These are phyloP conservation scores for Chelon labrosus DNA, from an alignment of 2,797 vertebrate species.

Conservation along the genomic window DNA sequence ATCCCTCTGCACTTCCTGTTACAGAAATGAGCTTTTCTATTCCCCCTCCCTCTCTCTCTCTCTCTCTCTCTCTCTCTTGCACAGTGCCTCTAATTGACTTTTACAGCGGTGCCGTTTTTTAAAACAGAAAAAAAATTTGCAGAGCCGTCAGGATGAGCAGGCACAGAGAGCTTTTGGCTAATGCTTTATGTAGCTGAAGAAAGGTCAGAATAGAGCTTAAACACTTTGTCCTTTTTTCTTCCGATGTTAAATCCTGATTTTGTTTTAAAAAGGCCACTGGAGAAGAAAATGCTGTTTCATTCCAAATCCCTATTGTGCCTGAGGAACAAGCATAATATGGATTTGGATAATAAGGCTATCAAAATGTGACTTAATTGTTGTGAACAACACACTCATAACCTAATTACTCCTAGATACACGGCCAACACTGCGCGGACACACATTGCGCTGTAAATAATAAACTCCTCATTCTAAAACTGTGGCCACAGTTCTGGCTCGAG, in stretches of 20 bases:
- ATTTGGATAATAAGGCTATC: too few relatives aligned
- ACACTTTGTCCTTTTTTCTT: slow-evolving; percentile 7
- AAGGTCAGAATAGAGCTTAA: slow-evolving; percentile 60
- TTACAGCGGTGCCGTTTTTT: slow-evolving; percentile 46
- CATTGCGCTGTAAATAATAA: too few relatives aligned
- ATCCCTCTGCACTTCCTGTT: slow-evolving; percentile 13
- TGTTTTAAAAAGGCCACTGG: slow-evolving; percentile 37
- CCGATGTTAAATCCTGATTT: slow-evolving; percentile 39
- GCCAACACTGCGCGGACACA: too few relatives aligned
- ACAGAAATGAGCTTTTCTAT: slow-evolving; percentile 31
- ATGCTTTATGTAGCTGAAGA: slow-evolving; percentile 55
- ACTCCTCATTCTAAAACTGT: too few relatives aligned
- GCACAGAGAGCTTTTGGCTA: slow-evolving; percentile 33
- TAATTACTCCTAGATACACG: too few relatives aligned
- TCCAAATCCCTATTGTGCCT: not conserved
- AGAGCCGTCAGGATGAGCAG: slow-evolving; percentile 32
- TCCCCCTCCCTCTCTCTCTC: slow-evolving; percentile 26
- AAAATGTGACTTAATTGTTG: not conserved
- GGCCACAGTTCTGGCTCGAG: not conserved
- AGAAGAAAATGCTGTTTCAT: slow-evolving; percentile 21
- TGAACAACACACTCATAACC: too few relatives aligned
- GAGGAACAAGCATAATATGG: too few relatives aligned
- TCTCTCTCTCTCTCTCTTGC: slow-evolving; percentile 30
- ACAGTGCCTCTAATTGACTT: slow-evolving; percentile 57
- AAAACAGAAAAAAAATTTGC: slow-evolving; percentile 22